These are phyloP conservation scores for Catharus bicknelli DNA, from an alignment of 2,113 vertebrate genomes.

Conservation along the genomic window DNA sequence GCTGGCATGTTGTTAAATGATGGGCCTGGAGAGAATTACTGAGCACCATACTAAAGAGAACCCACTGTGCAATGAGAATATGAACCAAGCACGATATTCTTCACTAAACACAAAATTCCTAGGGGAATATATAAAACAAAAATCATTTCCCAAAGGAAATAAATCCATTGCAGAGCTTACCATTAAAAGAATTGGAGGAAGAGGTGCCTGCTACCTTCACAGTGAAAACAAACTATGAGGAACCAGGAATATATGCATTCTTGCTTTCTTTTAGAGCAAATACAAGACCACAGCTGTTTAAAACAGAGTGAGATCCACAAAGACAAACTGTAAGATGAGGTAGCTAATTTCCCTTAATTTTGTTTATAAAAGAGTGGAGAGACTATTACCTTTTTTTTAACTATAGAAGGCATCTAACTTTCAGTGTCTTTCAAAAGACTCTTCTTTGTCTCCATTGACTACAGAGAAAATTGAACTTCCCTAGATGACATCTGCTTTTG, in stretches of 20 bases:
- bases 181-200: neutral
- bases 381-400: neutral
- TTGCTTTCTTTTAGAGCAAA: neutral
- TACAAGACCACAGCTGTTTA: neutral
- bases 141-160: neutral
- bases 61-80: neutral
- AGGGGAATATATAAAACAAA: neutral
- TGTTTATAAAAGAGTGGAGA: neutral
- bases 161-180: neutral
- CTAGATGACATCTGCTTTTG: neutral
- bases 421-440: neutral
- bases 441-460: neutral
- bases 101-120: constrained; percentile 14
- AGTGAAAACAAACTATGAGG: neutral
- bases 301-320: neutral
- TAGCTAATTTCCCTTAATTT: neutral
- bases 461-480: neutral
- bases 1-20: neutral
- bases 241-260: neutral
- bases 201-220: neutral
- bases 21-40: neutral
- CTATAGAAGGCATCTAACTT: neutral
- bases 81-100: neutral
- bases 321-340: neutral
- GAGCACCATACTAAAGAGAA: neutral